phyloP scores from a whole-genome alignment of 2,113 vertebrate species.

The Cyanoramphus novaezelandiae region DNA sequence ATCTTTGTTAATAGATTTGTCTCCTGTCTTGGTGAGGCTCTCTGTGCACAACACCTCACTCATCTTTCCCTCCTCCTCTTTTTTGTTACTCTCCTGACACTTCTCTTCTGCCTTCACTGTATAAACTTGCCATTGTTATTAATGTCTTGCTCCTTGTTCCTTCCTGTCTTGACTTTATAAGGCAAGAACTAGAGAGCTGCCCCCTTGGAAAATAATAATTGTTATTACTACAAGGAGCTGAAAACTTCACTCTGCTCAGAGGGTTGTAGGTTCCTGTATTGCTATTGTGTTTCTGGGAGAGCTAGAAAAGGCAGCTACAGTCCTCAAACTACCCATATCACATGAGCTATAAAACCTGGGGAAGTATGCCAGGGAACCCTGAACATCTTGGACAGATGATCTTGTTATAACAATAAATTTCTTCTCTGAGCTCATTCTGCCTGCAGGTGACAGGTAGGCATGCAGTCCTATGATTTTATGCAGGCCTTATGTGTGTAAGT shows the following conservation, averaged over 20 bases:
- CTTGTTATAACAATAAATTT: not conserved
- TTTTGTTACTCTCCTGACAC: not conserved
- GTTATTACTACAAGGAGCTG: not conserved
- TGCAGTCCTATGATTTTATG: not conserved
- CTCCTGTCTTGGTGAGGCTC: not conserved
- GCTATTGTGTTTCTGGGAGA: not conserved
- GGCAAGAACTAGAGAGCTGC: conserved; percentile 50
- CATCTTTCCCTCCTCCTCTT: not conserved
- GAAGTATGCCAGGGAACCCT: not conserved
- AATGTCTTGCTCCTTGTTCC: conserved; percentile 46
- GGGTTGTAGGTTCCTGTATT: not conserved
- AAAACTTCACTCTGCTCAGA: not conserved
- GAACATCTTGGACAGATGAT: not conserved
- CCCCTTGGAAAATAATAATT: conserved; percentile 40
- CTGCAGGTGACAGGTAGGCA: not conserved
- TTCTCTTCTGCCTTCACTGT: conserved; percentile 37
- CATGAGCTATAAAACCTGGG: not conserved
- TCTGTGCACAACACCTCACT: not conserved
- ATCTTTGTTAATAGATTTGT: not conserved
- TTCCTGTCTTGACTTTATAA: conserved; percentile 73
- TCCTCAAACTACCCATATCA: not conserved
- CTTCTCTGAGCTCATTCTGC: not conserved
- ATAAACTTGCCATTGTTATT: conserved; percentile 73
- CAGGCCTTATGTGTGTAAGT: not conserved
- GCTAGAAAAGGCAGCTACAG: not conserved